These are phyloP conservation scores for Lagopus muta DNA, from an alignment of 2,113 vertebrate genomes.

Conservation along the genomic window DNA sequence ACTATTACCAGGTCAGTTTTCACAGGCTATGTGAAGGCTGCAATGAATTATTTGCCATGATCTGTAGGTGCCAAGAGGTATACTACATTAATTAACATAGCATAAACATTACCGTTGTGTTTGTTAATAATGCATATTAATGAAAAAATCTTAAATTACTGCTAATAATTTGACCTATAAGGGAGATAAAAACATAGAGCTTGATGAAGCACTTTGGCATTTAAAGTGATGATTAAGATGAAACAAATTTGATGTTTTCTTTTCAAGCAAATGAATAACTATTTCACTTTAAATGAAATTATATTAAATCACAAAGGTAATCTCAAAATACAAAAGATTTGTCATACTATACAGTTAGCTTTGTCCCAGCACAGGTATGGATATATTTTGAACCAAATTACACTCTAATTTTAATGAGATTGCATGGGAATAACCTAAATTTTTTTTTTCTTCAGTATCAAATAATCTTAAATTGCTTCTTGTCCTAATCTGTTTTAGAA, in stretches of 20 bases:
- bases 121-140: not conserved
- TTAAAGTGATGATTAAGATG: not conserved
- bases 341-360: not conserved
- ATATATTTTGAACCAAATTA: not conserved
- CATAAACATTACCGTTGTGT: not conserved
- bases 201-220: not conserved
- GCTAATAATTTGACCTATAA: not conserved
- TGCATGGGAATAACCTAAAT: not conserved
- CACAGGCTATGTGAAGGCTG: not conserved
- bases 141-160: not conserved
- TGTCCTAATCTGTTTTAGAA: not conserved
- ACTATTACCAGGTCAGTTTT: not conserved
- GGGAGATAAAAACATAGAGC: not conserved
- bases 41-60: not conserved
- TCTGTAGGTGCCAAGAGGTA: not conserved
- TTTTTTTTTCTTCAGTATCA: not conserved
- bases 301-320: not conserved
- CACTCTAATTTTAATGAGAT: not conserved
- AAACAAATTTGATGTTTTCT: not conserved
- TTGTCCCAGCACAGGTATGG: not conserved
- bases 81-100: not conserved
- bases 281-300: not conserved
- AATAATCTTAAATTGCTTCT: not conserved
- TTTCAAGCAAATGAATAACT: not conserved
- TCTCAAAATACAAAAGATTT: not conserved